A percentile compares a stretch with the other conserved stretches of the same genome.
Conservation (phyloP, 1,140 invertebrate species). For the Carcinoscorpius rotundicauda region DNA sequence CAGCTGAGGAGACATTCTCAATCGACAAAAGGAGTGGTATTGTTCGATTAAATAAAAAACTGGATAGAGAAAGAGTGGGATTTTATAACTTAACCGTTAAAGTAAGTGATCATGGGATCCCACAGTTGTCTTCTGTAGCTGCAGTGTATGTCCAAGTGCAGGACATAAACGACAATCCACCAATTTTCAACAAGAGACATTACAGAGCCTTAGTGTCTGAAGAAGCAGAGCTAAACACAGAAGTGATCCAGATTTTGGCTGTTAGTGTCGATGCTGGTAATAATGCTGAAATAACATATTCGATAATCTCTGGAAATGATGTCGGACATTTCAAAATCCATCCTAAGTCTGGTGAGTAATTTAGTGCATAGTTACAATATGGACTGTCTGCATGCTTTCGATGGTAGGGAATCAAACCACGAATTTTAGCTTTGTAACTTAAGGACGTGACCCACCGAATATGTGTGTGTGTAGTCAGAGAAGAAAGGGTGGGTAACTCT, state of each 20-base stretch:
- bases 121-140: conserved; percentile 56
- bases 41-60: conserved; percentile 58
- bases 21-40: conserved; percentile 44
- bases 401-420: too few relatives aligned
- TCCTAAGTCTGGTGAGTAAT: conserved; percentile 41
- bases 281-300: conserved; percentile 67
- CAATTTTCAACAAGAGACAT: conserved; percentile 51
- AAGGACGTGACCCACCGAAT: too few relatives aligned
- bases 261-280: conserved; percentile 67
- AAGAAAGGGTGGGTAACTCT: too few relatives aligned
- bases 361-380: not conserved
- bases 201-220: conserved; percentile 61
- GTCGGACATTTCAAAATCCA: conserved; percentile 13
- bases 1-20: conserved; percentile 22
- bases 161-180: conserved; percentile 80
- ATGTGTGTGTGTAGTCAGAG: too few relatives aligned
- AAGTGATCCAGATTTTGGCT: conserved; percentile 66
- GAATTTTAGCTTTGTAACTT: too few relatives aligned
- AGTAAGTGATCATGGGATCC: conserved; percentile 63
- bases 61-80: conserved; percentile 73
- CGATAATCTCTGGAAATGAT: conserved; percentile 38
- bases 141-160: conserved; percentile 51
- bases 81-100: conserved; percentile 67
- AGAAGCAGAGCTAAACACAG: conserved; percentile 54
- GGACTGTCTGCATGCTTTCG: too few relatives aligned